phyloP scores from a whole-genome alignment of 1,140 invertebrate genomes.

The Hirudo medicinalis region DNA sequence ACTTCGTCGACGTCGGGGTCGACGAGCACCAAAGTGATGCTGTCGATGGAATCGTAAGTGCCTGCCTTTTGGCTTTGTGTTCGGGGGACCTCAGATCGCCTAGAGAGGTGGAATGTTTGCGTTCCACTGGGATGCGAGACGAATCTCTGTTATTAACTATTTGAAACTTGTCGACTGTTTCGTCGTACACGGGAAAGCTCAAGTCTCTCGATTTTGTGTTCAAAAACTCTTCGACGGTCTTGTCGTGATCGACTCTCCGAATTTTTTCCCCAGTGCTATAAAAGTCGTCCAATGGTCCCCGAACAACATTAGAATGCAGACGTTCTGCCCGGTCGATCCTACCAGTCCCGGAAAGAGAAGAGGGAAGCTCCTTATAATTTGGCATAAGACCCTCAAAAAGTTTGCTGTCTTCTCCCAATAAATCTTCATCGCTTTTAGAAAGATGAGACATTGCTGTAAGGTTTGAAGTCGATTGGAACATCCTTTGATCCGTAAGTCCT shows the following conservation, averaged over 20 bases:
- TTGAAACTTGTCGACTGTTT: not conserved
- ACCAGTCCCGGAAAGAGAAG: not conserved
- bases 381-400: slow-evolving; percentile 14
- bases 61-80: not conserved
- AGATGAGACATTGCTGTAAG: not conserved
- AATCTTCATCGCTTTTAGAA: slow-evolving; percentile 13
- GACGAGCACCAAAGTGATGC: slow-evolving; percentile 6
- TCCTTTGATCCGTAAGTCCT: too few species aligned
- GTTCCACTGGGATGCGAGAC: not conserved
- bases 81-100: not conserved
- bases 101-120: not conserved
- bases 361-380: slow-evolving; percentile 13
- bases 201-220: not conserved
- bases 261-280: not conserved
- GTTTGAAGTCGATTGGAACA: not conserved
- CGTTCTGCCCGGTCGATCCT: not conserved
- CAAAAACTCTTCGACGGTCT: not conserved
- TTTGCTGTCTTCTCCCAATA: slow-evolving; percentile 9
- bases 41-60: slow-evolving; percentile 6
- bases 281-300: not conserved
- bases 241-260: not conserved
- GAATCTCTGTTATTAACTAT: not conserved
- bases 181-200: not conserved
- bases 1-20: not conserved
- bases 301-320: not conserved